A percentile compares a stretch with the other conserved stretches of the same genome.
Conservation (phyloP, 2,113 vertebrate species). For the Mormyrus iriodes region DNA sequence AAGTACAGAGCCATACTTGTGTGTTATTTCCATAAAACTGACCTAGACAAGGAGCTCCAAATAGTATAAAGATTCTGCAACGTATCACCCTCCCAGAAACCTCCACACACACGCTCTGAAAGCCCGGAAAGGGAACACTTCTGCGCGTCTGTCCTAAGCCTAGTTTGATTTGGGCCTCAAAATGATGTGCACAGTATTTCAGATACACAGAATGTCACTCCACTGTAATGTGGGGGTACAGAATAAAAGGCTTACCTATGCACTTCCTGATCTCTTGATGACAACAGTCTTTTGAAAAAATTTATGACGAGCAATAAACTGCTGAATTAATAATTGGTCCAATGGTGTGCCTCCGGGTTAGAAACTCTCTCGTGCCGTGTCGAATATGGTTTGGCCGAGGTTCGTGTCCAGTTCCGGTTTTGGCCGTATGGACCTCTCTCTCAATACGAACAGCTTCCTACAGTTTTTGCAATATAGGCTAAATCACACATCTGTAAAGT, state of each 20-base stretch:
- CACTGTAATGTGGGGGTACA: neutral
- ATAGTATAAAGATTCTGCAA: neutral
- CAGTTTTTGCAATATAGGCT: neutral
- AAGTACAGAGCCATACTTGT: constrained; percentile 32
- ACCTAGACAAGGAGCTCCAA: neutral
- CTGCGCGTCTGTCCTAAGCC: neutral
- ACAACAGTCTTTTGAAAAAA: constrained; percentile 36
- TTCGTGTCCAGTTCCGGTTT: neutral
- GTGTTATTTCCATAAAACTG: constrained; percentile 12
- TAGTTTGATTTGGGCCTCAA: neutral
- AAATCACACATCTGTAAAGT: neutral
- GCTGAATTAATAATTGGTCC: constrained; percentile 21
- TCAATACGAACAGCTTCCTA: neutral
- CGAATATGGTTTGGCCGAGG: neutral
- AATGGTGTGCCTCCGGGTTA: neutral
- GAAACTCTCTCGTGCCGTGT: neutral
- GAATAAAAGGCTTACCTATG: constrained; percentile 45
- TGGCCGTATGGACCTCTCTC: neutral
- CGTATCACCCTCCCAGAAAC: neutral
- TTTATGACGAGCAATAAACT: constrained; percentile 57
- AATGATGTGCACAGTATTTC: neutral
- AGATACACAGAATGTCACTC: neutral
- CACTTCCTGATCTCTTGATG: constrained; percentile 46
- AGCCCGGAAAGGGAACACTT: neutral
- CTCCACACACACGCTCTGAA: neutral